A percentile compares a stretch with the other conserved stretches of the same genome.
These are phyloP conservation scores for Antennarius striatus DNA, from an alignment of 2,113 vertebrate genomes.

Conservation along the genomic window DNA sequence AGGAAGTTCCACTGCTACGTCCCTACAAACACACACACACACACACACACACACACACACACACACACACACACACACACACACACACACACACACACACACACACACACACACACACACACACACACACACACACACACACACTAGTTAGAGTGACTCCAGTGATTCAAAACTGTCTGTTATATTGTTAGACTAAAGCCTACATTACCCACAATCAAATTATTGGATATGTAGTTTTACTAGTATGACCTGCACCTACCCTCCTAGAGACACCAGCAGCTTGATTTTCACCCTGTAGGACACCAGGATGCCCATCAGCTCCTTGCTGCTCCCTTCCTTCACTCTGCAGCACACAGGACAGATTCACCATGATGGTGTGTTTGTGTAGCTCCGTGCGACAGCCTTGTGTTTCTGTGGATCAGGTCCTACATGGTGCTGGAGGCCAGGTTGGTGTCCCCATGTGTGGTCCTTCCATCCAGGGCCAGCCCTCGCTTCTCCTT, in stretches of 20 bases:
- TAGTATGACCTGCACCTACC: conserved; percentile 63
- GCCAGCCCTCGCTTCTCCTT: conserved; percentile 94
- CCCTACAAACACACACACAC: conserved; percentile 50
- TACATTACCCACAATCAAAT: no score
- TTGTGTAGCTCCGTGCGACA: no score
- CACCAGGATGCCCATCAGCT: conserved; percentile 84
- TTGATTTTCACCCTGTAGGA: conserved; percentile 86
- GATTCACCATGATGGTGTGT: no score
- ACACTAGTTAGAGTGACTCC: no score
- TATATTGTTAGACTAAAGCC: no score
- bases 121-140: neutral
- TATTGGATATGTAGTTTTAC: no score
- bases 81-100: conserved; percentile 16
- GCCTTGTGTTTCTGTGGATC: no score
- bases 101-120: neutral
- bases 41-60: neutral
- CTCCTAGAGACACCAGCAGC: conserved; percentile 81
- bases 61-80: neutral
- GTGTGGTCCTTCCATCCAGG: conserved; percentile 93
- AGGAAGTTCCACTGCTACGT: conserved; percentile 86
- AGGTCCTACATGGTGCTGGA: conserved; percentile 83
- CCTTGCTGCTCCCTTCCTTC: conserved; percentile 83
- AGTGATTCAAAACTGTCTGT: no score
- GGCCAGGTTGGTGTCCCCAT: conserved; percentile 96
- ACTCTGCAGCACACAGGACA: conserved; percentile 68